Conservation (phyloP, 2,888 invertebrate species). For the Tipula vernalis region DNA sequence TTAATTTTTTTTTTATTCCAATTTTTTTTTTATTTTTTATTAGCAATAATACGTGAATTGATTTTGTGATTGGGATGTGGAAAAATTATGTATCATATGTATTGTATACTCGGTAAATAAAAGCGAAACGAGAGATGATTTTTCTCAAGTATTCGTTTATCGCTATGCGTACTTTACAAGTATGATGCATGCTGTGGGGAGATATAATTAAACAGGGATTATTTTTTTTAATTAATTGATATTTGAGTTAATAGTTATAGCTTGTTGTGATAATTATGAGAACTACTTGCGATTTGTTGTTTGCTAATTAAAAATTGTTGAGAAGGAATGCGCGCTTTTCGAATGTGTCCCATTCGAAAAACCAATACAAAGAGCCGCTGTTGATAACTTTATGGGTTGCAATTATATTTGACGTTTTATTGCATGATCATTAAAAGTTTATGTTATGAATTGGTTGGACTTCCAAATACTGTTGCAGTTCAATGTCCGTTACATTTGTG, state of each 20-base stretch:
- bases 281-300: background rate
- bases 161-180: background rate
- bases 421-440: no score
- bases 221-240: background rate
- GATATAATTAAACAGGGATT: background rate
- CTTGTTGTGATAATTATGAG: background rate
- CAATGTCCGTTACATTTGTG: no score
- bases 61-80: background rate
- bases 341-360: background rate
- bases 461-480: no score
- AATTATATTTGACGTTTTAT: no score
- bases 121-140: background rate
- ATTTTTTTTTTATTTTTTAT: background rate
- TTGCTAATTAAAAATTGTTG: background rate
- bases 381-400: no score
- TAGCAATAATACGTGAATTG: conserved; percentile 4
- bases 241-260: background rate
- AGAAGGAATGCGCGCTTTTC: background rate
- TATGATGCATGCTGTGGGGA: background rate
- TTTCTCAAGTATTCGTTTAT: background rate
- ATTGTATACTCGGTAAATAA: background rate
- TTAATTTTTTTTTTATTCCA: background rate
- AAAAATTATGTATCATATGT: background rate
- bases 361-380: no score
- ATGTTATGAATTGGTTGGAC: no score